These are phyloP conservation scores for Podarcis muralis DNA, from an alignment of 2,113 vertebrate species.

Conservation along the genomic window DNA sequence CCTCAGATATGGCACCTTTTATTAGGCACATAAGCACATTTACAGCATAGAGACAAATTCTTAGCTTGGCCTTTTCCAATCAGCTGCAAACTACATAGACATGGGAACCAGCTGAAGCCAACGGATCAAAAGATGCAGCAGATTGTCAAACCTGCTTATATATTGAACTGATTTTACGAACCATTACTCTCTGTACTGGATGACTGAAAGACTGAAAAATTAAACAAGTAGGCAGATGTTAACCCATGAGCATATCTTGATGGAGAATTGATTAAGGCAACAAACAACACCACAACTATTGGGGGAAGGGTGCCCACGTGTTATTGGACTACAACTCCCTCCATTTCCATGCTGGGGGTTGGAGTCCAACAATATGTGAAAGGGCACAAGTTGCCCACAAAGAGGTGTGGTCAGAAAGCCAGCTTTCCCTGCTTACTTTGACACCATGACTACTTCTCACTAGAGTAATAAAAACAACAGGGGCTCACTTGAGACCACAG, in stretches of 20 bases:
- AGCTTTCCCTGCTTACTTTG: not conserved
- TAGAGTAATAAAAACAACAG: not conserved
- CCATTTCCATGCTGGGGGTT: no score
- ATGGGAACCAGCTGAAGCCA: not conserved
- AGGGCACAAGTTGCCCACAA: no score
- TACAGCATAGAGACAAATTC: not conserved
- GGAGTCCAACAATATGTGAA: no score
- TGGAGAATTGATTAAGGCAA: not conserved
- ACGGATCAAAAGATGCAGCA: not conserved
- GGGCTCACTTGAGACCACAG: not conserved
- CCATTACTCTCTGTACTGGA: not conserved
- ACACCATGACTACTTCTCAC: not conserved
- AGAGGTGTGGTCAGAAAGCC: not conserved
- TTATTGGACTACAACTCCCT: no score
- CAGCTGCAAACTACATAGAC: not conserved
- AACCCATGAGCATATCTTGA: not conserved
- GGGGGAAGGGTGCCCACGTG: not conserved
- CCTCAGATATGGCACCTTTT: not conserved
- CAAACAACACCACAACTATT: not conserved
- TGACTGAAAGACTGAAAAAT: not conserved
- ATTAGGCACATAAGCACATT: not conserved
- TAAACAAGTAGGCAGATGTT: not conserved
- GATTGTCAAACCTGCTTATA: not conserved
- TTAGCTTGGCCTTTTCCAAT: not conserved
- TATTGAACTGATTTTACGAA: not conserved